Evolutionary conservation across 1,140 invertebrate species (phyloP), one percentile per base, ranked within the genome.

Genomic region (Drosophila seguyi): DNA sequence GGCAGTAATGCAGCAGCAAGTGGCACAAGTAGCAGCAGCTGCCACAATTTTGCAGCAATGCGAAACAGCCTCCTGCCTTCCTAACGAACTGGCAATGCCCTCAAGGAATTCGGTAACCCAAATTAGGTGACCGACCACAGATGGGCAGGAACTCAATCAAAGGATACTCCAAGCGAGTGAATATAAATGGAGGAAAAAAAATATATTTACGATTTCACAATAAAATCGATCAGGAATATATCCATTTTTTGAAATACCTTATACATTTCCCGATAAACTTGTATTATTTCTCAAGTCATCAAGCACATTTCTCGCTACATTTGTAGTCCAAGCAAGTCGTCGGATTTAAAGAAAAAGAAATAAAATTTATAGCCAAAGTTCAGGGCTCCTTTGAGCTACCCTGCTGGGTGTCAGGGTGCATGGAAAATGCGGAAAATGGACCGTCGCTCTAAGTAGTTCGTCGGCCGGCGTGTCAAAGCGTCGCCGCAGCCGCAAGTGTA

Each of bases 1-100:
- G 76, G 58, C 76, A 61, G 48, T 78, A 78, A 78, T 78, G 75
- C 74, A 72, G 71, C 69, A 82, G 82, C 79, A 86, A 86, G 83
- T 87, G 80, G 84, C 85, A 62, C 79, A 85, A 85, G 85, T 85
- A 90, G 85, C 85, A 90, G 81, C 85, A 90, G 81, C 86, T 90
- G 78, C 74, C 81, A 85, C 85, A 90, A 73, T 81, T 78, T 80
- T 50, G 81, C 56, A 45, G 56, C 69, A 34, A 41, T 38, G 36
- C 66, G 58, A 76, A 77, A 77, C 44, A 57, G 61, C 42, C 18
- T 22, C 48, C 29, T 8, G 52, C 22, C 34, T 34, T 25, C 10
- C 42, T 6, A 57, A 72, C 68, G 66, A 59, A 73, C 69, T 50
- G 0, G 52, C 53, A 50, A 73, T 73, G 66, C 69, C 69, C 69